A percentile compares a stretch with the other conserved stretches of the same genome.
These are phyloP conservation scores for Schizothorax lantsangensis DNA, from an alignment of 2,797 vertebrate genomes.

Conservation along the genomic window DNA sequence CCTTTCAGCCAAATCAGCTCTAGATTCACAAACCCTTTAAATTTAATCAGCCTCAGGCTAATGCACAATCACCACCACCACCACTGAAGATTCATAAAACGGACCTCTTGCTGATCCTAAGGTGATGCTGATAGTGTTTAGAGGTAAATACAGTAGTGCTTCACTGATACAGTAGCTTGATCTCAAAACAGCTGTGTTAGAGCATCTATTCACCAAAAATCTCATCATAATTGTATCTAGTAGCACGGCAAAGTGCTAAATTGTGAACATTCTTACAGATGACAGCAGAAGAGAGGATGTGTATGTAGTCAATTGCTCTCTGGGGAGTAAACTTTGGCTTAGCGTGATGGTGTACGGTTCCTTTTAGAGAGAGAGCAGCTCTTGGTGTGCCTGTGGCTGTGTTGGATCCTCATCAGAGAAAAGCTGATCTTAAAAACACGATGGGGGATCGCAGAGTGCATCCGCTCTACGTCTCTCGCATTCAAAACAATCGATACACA, in stretches of 20 bases:
- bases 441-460: conserved; percentile 57
- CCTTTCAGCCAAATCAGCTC: conserved; percentile 61
- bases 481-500: conserved; percentile 61
- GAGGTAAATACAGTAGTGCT: conserved; percentile 20
- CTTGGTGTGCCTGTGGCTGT: conserved; percentile 62
- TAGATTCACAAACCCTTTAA: conserved; percentile 60
- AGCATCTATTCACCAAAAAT: conserved; percentile 7
- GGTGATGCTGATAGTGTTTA: conserved; percentile 7
- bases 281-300: conserved; percentile 11
- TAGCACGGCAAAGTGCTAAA: not conserved
- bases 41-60: conserved; percentile 59
- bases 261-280: conserved; percentile 10
- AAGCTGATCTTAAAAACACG: conserved; percentile 56
- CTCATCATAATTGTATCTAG: not conserved
- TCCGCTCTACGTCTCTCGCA: conserved; percentile 53
- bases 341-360: conserved; percentile 51
- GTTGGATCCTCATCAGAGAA: conserved; percentile 69
- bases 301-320: conserved; percentile 55
- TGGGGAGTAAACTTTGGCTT: conserved; percentile 65
- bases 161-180: not conserved
- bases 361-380: conserved; percentile 50
- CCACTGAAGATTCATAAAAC: conserved; percentile 20
- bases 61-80: conserved; percentile 40
- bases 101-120: not conserved
- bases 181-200: not conserved